Conservation (phyloP, 2,113 vertebrate genomes). For the Crypturellus undulatus region DNA sequence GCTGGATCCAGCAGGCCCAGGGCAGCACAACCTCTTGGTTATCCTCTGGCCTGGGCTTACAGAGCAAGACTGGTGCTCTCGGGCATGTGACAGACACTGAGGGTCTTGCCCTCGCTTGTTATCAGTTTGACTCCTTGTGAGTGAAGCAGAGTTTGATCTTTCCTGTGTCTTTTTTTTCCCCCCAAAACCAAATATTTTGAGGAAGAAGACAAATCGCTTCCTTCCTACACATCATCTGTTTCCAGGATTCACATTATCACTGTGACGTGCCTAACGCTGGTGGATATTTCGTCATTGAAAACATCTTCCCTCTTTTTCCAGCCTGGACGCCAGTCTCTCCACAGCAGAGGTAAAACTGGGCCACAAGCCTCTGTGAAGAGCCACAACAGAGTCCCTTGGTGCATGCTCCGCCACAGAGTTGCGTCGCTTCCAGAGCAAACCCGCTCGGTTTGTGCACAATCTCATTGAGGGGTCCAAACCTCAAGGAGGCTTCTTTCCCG, state of each 20-base stretch:
- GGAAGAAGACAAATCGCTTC: not conserved
- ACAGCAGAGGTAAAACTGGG: not conserved
- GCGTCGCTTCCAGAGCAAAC: accelerated
- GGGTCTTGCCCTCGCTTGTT: not conserved
- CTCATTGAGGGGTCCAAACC: not conserved
- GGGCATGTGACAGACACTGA: not conserved
- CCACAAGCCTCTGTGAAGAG: not conserved
- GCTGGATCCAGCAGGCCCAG: not conserved
- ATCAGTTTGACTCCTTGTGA: not conserved
- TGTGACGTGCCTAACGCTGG: not conserved
- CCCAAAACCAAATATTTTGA: not conserved
- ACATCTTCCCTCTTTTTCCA: not conserved
- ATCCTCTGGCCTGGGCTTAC: not conserved
- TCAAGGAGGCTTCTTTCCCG: not conserved
- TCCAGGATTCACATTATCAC: not conserved
- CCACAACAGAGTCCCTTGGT: accelerated
- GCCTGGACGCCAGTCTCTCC: not conserved
- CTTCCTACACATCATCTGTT: not conserved
- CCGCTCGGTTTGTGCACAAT: not conserved
- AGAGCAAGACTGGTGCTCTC: not conserved
- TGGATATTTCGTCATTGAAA: not conserved
- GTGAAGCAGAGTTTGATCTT: not conserved
- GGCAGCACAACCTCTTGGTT: not conserved
- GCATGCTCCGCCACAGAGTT: accelerated
- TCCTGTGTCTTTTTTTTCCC: not conserved